Base-by-base conservation (phyloP, 2,113 vertebrate species). In the Apaloderma vittatum region DNA sequence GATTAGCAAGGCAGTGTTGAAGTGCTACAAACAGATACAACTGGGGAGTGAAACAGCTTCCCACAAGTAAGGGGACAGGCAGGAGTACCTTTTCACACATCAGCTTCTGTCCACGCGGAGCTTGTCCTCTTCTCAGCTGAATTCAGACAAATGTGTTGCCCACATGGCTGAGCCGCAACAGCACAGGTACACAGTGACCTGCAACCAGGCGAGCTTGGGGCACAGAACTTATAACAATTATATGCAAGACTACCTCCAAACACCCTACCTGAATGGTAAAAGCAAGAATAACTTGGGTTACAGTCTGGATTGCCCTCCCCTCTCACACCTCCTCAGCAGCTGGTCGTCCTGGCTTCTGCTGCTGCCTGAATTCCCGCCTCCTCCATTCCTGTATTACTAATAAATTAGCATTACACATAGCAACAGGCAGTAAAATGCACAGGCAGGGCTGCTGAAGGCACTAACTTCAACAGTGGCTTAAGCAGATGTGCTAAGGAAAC, bases 401-500 rank as follows among this genome's bases (percentile, higher is more conserved):
- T 62, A 80, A 79, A 95, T 93, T 59, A 94, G 48, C 67, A 90
- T 90, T 32, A 80, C 83, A 92, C 79, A 74, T 3, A 78, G 92
- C 90, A 94, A 82, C 86, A 70, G 27, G 83, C 70, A 92, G 65
- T 80, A 93, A 88, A 92, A 84, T 5, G 40, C 48, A 88, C 9
- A 8, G 59, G 83, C 72, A 80, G 45, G 65, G 68, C 48, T 91
- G 90, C 83, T 74, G 68, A 91, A 94, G 52, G 76, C 91, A 93
- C 22, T 1, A 9, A 51, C 80, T 93, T 92, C 70, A 83, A 85
- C 72, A 86, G 86, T 67, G 86, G 76, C 63, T 95, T 86, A 84
- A 87, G 73, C 95, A 96, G 90, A 96, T 84, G 83, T 95, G 48
- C 79, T 94, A 71, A 80, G 72, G 61, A 93, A 95, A 96, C 90